phyloP scores from a whole-genome alignment of 2,113 vertebrate species.

The Bubo bubo region DNA sequence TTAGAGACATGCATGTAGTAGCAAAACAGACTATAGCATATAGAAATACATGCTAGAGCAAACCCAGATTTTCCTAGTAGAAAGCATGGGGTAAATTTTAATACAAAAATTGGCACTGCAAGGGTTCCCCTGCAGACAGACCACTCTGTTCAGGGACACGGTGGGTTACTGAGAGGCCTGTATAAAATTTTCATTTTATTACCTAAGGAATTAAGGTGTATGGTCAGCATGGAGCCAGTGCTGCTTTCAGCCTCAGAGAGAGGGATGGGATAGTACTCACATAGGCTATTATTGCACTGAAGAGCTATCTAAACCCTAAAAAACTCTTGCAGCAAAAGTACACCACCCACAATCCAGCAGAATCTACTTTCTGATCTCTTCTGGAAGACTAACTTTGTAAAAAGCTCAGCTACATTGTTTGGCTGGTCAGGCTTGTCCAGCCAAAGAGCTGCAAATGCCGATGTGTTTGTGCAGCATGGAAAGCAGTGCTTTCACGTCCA shows the following conservation, averaged over 20 bases:
- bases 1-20: neutral
- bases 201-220: neutral
- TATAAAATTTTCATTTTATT: neutral
- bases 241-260: neutral
- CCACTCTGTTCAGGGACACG: rapidly evolving
- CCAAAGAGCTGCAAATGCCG: neutral
- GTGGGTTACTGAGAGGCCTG: rapidly evolving
- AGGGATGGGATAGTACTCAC: neutral
- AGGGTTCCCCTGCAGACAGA: neutral
- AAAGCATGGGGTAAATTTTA: neutral
- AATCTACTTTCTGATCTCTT: constrained; percentile 42
- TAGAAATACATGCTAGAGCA: neutral
- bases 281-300: neutral
- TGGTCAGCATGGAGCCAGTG: neutral
- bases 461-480: neutral
- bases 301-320: neutral
- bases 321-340: neutral
- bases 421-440: neutral
- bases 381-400: constrained; percentile 40
- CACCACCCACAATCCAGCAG: neutral
- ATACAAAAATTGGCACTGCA: neutral
- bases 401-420: neutral
- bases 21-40: neutral
- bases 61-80: neutral
- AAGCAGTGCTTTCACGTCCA: neutral